Evolutionary conservation across 2,888 invertebrate genomes (phyloP).

Genomic region (Stenchaetothrips biformis): DNA sequence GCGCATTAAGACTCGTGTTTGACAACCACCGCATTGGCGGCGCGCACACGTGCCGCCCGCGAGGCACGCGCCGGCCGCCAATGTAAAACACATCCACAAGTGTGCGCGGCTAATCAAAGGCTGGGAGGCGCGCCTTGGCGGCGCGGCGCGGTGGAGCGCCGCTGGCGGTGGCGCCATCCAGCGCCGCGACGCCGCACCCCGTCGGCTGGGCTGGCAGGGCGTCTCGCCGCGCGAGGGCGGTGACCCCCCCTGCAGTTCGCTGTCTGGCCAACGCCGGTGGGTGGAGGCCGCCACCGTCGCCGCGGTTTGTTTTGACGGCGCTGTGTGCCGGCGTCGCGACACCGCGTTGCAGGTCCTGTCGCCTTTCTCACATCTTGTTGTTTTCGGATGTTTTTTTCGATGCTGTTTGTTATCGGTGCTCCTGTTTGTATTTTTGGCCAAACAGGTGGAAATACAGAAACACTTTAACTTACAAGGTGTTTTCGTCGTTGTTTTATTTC

Average conservation of each 20-base stretch:
- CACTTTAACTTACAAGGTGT: no score
- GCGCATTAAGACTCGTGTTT: not conserved
- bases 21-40: not conserved
- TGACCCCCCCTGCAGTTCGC: not conserved
- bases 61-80: not conserved
- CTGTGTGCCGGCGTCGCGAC: not conserved
- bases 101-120: not conserved
- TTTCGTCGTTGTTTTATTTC: no score
- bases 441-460: no score
- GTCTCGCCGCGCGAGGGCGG: not conserved
- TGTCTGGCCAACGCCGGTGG: not conserved
- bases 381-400: no score
- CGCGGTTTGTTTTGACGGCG: slow-evolving; percentile 6
- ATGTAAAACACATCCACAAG: slow-evolving; percentile 5
- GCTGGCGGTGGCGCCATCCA: not conserved
- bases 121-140: not conserved
- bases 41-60: not conserved
- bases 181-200: not conserved
- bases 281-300: slow-evolving; percentile 6
- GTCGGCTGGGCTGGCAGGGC: not conserved
- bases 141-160: not conserved
- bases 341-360: no score
- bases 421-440: no score
- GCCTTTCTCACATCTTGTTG: no score
- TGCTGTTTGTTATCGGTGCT: no score